Conservation (phyloP, 2,113 vertebrate species). For the Thalassoma bifasciatum region DNA sequence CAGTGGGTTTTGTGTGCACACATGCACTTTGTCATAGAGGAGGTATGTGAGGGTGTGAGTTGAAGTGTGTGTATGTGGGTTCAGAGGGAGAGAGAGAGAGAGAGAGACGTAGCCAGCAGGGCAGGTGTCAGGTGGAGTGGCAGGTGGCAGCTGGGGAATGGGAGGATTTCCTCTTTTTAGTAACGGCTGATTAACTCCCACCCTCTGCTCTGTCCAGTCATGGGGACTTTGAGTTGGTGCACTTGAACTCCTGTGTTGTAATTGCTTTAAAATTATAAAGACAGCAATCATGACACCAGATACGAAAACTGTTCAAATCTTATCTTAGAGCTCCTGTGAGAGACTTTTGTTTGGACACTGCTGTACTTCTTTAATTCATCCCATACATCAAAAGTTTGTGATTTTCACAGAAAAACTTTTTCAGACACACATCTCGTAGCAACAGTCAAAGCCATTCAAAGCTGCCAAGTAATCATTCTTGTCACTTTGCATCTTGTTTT, state of each 20-base stretch:
- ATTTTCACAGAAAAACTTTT: too few species aligned
- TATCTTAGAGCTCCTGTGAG: too few species aligned
- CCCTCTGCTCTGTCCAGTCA: constrained; percentile 7
- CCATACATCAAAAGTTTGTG: too few species aligned
- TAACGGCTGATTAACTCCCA: constrained; percentile 54
- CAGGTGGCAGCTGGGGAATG: constrained; percentile 68
- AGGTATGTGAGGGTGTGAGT: constrained; percentile 14
- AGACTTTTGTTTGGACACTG: too few species aligned
- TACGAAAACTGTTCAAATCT: too few species aligned
- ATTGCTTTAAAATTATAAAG: too few species aligned
- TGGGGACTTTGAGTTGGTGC: constrained; percentile 15
- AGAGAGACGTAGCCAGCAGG: constrained; percentile 16
- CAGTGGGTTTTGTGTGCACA: not conserved
- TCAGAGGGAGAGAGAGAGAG: not conserved
- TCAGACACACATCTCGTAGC: too few species aligned
- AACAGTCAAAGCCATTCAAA: too few species aligned
- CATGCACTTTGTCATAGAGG: not conserved
- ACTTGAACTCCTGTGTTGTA: not conserved
- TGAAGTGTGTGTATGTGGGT: constrained; percentile 10
- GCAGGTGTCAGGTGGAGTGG: constrained; percentile 55
- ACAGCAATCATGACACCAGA: too few species aligned
- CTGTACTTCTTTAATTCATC: too few species aligned
- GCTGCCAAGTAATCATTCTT: too few species aligned
- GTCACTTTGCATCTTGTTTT: too few species aligned
- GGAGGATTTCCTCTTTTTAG: constrained; percentile 66